phyloP scores from a whole-genome alignment of 1,140 invertebrate species.

The Lepidotrigona ventralis region DNA sequence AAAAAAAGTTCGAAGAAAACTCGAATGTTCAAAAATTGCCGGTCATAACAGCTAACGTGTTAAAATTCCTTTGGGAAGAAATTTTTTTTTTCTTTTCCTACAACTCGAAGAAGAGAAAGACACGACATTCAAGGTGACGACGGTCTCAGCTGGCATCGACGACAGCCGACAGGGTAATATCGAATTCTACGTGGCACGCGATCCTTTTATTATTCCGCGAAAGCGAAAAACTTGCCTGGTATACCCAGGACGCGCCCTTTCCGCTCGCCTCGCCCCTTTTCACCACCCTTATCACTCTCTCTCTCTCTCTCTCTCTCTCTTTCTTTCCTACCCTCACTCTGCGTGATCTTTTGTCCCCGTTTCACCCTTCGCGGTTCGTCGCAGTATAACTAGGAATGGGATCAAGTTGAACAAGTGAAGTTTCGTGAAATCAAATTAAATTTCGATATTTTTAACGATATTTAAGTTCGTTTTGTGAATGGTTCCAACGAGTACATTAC shows the following conservation, averaged over 20 bases:
- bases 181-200: slow-evolving; percentile 29
- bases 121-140: not conserved
- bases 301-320: not conserved
- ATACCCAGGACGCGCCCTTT: not conserved
- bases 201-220: slow-evolving; percentile 40
- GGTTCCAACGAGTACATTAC: no score
- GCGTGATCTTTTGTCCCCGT: not conserved
- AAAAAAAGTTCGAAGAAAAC: no score
- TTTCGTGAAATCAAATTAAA: no score
- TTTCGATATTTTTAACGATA: no score
- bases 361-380: not conserved
- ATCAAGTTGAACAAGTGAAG: no score
- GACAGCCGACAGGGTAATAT: slow-evolving; percentile 15
- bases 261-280: not conserved
- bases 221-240: slow-evolving; percentile 39
- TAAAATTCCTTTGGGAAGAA: no score
- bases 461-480: no score
- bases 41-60: no score
- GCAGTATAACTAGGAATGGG: not conserved
- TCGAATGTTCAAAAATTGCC: no score
- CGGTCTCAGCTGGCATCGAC: not conserved
- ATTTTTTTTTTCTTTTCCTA: no score
- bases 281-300: not conserved
- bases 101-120: not conserved
- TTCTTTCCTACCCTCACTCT: not conserved